phyloP scores from a whole-genome alignment of 2,888 invertebrate species.

The Drosophila pseudotakahashii region DNA sequence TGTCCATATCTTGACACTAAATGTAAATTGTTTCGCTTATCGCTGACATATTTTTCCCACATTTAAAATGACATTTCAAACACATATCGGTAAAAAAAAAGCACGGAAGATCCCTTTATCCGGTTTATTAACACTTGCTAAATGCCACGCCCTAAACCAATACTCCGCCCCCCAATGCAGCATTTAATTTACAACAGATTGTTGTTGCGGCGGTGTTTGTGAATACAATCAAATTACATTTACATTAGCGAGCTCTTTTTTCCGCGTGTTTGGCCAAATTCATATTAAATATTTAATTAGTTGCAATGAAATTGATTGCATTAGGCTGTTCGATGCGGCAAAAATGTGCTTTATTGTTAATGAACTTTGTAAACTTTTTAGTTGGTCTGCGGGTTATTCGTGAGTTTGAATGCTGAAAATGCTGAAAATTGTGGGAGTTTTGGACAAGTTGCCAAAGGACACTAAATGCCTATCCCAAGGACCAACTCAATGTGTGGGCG shows the following conservation, averaged over 20 bases:
- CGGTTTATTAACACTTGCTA: slow-evolving; percentile 35
- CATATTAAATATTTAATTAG: slow-evolving; percentile 65
- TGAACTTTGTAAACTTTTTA: slow-evolving; percentile 40
- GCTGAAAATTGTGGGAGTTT: slow-evolving; percentile 4
- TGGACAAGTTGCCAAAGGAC: neutral
- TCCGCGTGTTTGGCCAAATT: slow-evolving; percentile 21
- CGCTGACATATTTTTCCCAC: slow-evolving; percentile 18
- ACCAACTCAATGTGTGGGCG: slow-evolving; percentile 8
- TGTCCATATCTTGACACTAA: slow-evolving; percentile 3
- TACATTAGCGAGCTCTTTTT: slow-evolving; percentile 33
- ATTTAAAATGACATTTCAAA: slow-evolving; percentile 31
- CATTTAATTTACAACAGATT: slow-evolving; percentile 32
- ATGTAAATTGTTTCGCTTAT: slow-evolving; percentile 27
- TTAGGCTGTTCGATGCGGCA: slow-evolving; percentile 40
- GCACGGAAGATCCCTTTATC: slow-evolving; percentile 1
- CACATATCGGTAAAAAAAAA: neutral
- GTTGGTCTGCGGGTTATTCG: neutral
- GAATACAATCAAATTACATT: slow-evolving; percentile 65
- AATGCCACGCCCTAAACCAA: slow-evolving; percentile 20
- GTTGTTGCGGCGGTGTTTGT: slow-evolving; percentile 28
- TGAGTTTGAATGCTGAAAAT: neutral
- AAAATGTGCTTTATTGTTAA: slow-evolving; percentile 35
- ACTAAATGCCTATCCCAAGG: neutral
- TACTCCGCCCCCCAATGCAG: slow-evolving; percentile 3
- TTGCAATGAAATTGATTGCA: slow-evolving; percentile 62